Percentiles rank a stretch among this genome's conserved stretches.
Evolutionary conservation across 2,797 vertebrate genomes (phyloP).

Genomic region (Gallinago stenura): DNA sequence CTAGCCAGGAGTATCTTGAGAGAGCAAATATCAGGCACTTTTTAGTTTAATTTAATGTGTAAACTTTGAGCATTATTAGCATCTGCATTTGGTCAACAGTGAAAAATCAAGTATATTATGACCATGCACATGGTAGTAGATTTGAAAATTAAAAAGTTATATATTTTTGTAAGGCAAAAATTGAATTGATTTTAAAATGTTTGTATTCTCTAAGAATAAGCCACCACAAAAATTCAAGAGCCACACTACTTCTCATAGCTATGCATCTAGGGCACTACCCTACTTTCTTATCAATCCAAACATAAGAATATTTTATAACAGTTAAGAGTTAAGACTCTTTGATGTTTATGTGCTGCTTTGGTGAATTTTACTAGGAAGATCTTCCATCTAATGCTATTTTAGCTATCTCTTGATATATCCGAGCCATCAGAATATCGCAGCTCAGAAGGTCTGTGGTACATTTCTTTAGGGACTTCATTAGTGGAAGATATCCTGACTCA

Average conservation of each 20-base stretch:
- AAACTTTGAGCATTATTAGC: background rate
- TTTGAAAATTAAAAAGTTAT: background rate
- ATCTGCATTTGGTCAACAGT: background rate
- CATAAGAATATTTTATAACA: conserved; percentile 36
- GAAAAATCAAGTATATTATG: background rate
- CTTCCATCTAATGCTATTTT: conserved; percentile 44
- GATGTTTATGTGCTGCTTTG: conserved; percentile 50
- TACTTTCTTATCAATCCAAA: conserved; percentile 68
- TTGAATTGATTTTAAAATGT: background rate
- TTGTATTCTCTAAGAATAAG: background rate
- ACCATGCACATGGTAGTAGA: background rate
- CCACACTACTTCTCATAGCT: conserved; percentile 21
- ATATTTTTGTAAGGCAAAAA: background rate
- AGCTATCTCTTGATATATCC: conserved; percentile 62
- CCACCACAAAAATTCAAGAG: background rate
- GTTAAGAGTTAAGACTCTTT: conserved; percentile 44
- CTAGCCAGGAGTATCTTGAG: background rate
- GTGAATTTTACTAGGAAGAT: conserved; percentile 50
- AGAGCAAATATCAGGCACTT: background rate
- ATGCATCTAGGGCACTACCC: conserved; percentile 62
- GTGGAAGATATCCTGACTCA: conserved; percentile 48
- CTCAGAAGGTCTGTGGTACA: conserved; percentile 34
- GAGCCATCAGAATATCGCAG: conserved; percentile 26
- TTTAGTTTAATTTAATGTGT: background rate
- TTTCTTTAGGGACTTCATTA: conserved; percentile 78